These are phyloP conservation scores for Achroia grisella DNA, from an alignment of 1,140 invertebrate species.

Conservation along the genomic window DNA sequence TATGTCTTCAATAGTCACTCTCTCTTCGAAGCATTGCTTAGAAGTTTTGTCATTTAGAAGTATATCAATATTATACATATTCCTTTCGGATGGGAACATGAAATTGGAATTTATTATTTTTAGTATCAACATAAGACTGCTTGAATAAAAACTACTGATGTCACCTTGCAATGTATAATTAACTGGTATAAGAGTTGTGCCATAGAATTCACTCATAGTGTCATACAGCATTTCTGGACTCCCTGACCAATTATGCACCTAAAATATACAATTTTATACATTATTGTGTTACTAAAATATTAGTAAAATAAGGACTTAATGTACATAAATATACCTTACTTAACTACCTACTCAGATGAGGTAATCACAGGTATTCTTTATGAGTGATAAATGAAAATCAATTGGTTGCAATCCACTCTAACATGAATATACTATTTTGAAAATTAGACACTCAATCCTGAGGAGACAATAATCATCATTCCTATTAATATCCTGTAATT, in stretches of 20 bases:
- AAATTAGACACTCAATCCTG: too few species aligned
- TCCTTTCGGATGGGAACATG: slow-evolving; percentile 42
- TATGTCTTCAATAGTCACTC: slow-evolving; percentile 42
- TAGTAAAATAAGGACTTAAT: too few species aligned
- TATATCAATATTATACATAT: slow-evolving; percentile 49
- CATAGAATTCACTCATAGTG: slow-evolving; percentile 35
- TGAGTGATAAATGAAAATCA: too few species aligned
- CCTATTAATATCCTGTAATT: too few species aligned
- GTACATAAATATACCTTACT: too few species aligned
- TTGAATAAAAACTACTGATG: slow-evolving; percentile 45
- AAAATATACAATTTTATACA: slow-evolving; percentile 19
- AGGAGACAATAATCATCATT: too few species aligned
- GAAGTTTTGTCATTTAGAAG: slow-evolving; percentile 53
- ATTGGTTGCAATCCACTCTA: too few species aligned
- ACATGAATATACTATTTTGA: too few species aligned
- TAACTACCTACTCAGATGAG: too few species aligned
- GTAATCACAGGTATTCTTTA: too few species aligned
- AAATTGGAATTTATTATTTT: slow-evolving; percentile 53
- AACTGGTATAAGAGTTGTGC: slow-evolving; percentile 35
- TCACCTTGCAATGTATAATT: slow-evolving; percentile 27
- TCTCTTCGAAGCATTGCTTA: slow-evolving; percentile 35
- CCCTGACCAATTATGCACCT: slow-evolving; percentile 49
- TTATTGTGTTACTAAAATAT: too few species aligned
- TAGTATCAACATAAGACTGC: slow-evolving; percentile 33
- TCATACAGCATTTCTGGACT: slow-evolving; percentile 33